phyloP scores from a whole-genome alignment of 1,140 invertebrate genomes.

The Rhyacophila brunnea region DNA sequence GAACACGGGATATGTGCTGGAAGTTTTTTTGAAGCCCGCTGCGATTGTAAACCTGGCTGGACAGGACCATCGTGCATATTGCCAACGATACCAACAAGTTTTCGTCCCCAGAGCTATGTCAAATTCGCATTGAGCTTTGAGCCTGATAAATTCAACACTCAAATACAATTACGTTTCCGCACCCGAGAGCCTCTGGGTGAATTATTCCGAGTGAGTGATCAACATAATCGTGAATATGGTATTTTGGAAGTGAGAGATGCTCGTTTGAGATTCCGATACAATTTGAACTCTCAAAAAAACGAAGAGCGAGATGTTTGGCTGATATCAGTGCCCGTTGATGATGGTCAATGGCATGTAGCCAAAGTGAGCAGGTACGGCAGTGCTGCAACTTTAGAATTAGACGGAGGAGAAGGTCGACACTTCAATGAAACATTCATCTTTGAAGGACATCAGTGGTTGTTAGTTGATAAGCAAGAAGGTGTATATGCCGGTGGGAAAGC shows the following conservation, averaged over 20 bases:
- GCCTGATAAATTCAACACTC: slow-evolving; percentile 60
- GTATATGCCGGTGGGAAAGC: slow-evolving; percentile 68
- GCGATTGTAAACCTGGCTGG: slow-evolving; percentile 66
- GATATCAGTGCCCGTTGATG: slow-evolving; percentile 60
- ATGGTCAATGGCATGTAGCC: slow-evolving; percentile 72
- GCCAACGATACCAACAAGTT: slow-evolving; percentile 59
- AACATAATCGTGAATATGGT: slow-evolving; percentile 66
- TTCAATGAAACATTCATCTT: slow-evolving; percentile 67
- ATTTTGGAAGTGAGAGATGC: slow-evolving; percentile 65
- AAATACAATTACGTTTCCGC: slow-evolving; percentile 65
- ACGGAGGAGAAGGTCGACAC: slow-evolving; percentile 69
- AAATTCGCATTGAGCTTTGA: slow-evolving; percentile 69
- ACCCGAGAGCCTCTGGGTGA: slow-evolving; percentile 65
- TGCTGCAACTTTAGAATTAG: slow-evolving; percentile 63
- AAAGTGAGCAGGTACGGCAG: slow-evolving; percentile 62
- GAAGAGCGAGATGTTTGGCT: slow-evolving; percentile 60
- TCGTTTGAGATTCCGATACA: slow-evolving; percentile 61
- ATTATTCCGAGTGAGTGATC: slow-evolving; percentile 62
- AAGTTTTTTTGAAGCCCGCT: slow-evolving; percentile 58
- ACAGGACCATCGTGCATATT: slow-evolving; percentile 59
- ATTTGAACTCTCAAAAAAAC: slow-evolving; percentile 61
- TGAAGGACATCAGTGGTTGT: slow-evolving; percentile 61
- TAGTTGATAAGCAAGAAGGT: slow-evolving; percentile 64
- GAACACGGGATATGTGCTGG: slow-evolving; percentile 66
- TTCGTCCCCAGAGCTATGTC: slow-evolving; percentile 65